These are phyloP conservation scores for Zeugodacus cucurbitae DNA, from an alignment of 1,140 invertebrate species.

Conservation along the genomic window DNA sequence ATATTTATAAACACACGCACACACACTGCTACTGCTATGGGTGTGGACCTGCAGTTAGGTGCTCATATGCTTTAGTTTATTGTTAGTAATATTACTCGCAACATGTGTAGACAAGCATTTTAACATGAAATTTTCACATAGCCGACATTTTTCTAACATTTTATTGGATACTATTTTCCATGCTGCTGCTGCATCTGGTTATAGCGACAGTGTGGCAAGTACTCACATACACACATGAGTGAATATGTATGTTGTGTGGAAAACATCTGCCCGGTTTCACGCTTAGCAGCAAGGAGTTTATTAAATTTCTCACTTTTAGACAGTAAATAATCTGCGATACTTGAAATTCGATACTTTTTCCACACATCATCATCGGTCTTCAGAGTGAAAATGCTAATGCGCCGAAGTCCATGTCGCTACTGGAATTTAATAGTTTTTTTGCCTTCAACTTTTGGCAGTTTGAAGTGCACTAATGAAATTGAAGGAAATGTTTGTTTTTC, in stretches of 20 bases:
- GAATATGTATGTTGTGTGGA: neutral
- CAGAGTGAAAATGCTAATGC: neutral
- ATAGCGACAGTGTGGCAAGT: neutral
- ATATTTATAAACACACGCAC: neutral
- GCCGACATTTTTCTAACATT: slow-evolving; percentile 28
- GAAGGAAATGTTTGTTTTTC: neutral
- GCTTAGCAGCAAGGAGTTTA: neutral
- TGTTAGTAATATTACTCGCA: slow-evolving; percentile 35
- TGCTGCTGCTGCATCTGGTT: neutral
- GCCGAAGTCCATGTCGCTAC: neutral
- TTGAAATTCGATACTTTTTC: neutral
- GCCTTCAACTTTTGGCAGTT: neutral
- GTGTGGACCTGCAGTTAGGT: neutral
- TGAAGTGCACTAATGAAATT: neutral
- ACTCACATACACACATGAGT: too few relatives aligned
- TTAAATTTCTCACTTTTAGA: neutral
- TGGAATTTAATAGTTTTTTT: neutral
- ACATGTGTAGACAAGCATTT: slow-evolving; percentile 38
- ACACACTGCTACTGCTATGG: neutral
- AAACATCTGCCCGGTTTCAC: neutral
- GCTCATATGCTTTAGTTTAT: slow-evolving; percentile 18
- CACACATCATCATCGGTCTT: neutral
- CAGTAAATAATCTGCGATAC: neutral
- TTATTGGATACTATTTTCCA: slow-evolving; percentile 1
- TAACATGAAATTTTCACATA: slow-evolving; percentile 30